Evolutionary conservation across 2,797 vertebrate species (phyloP), one percentile per base, ranked within the genome.

Genomic region (Lepidocolaptes lacrymiger): DNA sequence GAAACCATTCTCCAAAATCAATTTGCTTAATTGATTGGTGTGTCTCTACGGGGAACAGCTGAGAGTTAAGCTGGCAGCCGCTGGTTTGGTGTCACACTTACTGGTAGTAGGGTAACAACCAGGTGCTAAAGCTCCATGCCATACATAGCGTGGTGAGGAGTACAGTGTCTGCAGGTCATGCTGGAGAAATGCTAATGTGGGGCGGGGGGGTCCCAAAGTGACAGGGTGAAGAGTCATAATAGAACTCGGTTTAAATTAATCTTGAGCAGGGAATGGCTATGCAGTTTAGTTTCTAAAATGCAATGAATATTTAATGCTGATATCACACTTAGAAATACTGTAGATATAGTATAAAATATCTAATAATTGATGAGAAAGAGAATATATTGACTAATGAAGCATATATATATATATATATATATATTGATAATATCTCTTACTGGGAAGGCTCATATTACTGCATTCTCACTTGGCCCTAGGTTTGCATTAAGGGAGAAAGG

Each of bases 61-160:
- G 71, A 55, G 85, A 92, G 58, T 85, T 91, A 80, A 75, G 66
- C 77, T 89, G 77, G 77, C 80, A 32, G 32, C 46, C 7, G 39
- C 72, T 71, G 64, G 37, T 59, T 68, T 73, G 37, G 21, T 51
- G 24, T 41, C 36, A 49, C 34, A 12, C 39, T 43, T 66, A 44
- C 52, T 2, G 8, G 12, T 14, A 75, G 22, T 26, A 51, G 76
- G 16, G 19, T 24, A 62, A 24, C 14, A 56, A 61, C 58, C 37
- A n/a, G 21, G 49, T 73, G 43, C 16, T 85, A 73, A 71, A 61
- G 49, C 62, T 88, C 59, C 49, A 22, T 71, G 49, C 36, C 55
- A 5, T 44, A 13, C 8, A 0, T 3, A 14, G 8, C 3, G 3
- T 13, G 30, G 27, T 3, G 6, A 74, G 55, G 63, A 54, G 46